These are phyloP conservation scores for Scaptomyza caliginosa DNA, from an alignment of 2,888 invertebrate species.

Conservation along the genomic window DNA sequence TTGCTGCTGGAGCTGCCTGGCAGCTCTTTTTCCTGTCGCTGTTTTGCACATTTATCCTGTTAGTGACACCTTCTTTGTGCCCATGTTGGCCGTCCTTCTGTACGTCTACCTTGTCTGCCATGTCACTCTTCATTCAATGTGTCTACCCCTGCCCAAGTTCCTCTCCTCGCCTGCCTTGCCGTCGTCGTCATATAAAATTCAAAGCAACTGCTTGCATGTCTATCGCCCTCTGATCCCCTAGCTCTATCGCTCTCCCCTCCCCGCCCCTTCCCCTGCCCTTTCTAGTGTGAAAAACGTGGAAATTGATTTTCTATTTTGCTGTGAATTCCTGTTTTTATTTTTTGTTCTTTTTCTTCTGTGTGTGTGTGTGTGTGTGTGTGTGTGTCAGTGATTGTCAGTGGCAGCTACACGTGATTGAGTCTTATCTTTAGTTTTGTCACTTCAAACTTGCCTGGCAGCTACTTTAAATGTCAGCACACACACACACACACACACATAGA, in stretches of 20 bases:
- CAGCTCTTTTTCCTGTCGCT: conserved; percentile 77
- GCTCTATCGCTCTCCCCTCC: too few species aligned
- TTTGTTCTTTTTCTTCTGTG: conserved; percentile 17
- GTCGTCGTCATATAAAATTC: conserved; percentile 63
- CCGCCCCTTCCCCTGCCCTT: conserved; percentile 4
- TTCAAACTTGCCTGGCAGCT: conserved; percentile 75
- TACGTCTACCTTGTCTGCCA: conserved; percentile 40
- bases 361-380: background rate
- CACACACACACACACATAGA: background rate
- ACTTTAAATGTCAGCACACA: conserved; percentile 74
- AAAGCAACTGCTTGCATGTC: conserved; percentile 76
- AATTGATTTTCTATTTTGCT: conserved; percentile 77
- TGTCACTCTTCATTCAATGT: conserved; percentile 75
- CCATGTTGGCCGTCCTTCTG: conserved; percentile 41
- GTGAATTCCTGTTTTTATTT: conserved; percentile 27
- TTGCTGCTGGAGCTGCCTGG: conserved; percentile 36
- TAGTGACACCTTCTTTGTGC: conserved; percentile 79
- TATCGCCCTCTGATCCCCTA: conserved; percentile 25
- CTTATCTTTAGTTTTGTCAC: conserved; percentile 79
- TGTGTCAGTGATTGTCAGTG: conserved; percentile 62
- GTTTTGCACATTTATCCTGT: conserved; percentile 78
- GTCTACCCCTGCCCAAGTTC: background rate
- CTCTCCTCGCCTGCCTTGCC: background rate
- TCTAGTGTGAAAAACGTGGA: conserved; percentile 63
- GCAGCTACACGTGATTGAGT: conserved; percentile 76